Percentiles rank a stretch among this genome's conserved stretches.
These are phyloP conservation scores for Xyrichtys novacula DNA, from an alignment of 2,797 vertebrate species.

Conservation along the genomic window DNA sequence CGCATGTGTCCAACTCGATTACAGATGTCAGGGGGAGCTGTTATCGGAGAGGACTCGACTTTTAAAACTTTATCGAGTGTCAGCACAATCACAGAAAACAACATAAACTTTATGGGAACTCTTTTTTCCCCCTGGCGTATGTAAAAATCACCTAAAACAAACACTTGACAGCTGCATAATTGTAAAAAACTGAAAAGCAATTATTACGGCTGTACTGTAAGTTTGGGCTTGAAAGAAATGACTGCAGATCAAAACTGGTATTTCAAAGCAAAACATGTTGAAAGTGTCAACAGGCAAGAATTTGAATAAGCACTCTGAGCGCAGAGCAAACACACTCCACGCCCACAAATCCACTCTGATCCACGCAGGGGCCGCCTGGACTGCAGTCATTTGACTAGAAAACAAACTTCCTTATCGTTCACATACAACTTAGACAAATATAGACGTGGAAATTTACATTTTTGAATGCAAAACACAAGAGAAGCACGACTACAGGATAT, in stretches of 20 bases:
- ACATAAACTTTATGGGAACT: no score
- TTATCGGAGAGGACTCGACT: background rate
- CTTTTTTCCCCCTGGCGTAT: background rate
- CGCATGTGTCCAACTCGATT: conserved; percentile 1
- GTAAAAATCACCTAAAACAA: conserved; percentile 5
- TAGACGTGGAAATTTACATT: conserved; percentile 26
- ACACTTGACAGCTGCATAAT: background rate
- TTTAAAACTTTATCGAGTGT: background rate
- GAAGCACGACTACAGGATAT: conserved; percentile 1
- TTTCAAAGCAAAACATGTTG: conserved; percentile 36
- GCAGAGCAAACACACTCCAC: conserved; percentile 54
- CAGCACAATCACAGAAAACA: background rate
- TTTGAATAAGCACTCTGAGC: conserved; percentile 45
- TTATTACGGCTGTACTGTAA: background rate
- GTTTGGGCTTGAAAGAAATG: conserved; percentile 8
- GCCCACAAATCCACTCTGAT: conserved; percentile 19
- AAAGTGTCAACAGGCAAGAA: conserved; percentile 45
- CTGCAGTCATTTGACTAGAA: conserved; percentile 30
- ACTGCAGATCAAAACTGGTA: background rate
- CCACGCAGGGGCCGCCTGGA: conserved; percentile 11
- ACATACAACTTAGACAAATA: conserved; percentile 32
- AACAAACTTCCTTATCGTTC: conserved; percentile 27
- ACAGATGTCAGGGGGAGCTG: background rate
- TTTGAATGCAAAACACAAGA: background rate
- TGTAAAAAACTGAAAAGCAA: conserved; percentile 1